Evolutionary conservation across 2,888 invertebrate genomes (phyloP).

Genomic region (Ectemnius cavifrons): DNA sequence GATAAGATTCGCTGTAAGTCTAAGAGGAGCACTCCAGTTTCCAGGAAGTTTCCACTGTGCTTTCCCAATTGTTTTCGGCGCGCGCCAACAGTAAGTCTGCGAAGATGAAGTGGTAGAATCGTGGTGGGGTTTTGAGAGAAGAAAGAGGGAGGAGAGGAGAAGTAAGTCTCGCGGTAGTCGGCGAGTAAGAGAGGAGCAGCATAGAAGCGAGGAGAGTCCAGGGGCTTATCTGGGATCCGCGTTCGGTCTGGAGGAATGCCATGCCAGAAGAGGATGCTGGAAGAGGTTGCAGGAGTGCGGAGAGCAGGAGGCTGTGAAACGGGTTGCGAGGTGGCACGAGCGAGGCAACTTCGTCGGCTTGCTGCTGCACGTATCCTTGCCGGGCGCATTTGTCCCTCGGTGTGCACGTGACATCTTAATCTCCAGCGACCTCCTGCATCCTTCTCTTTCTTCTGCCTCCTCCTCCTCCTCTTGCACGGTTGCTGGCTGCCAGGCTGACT

Average conservation of each 20-base stretch:
- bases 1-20: no score
- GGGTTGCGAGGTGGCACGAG: constrained; percentile 53
- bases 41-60: no score
- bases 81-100: no score
- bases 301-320: constrained; percentile 16
- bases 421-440: constrained; percentile 38
- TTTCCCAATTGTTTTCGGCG: no score
- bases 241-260: constrained; percentile 38
- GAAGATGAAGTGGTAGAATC: no score
- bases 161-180: no score
- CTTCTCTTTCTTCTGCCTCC: constrained; percentile 6
- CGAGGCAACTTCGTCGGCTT: constrained; percentile 43
- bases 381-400: constrained; percentile 60
- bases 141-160: no score
- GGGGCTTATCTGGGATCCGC: constrained; percentile 44
- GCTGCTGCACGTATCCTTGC: constrained; percentile 45
- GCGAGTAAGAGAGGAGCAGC: constrained; percentile 8
- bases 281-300: constrained; percentile 13
- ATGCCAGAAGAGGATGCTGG: constrained; percentile 23
- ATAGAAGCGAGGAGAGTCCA: constrained; percentile 43
- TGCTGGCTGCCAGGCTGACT: constrained; percentile 3
- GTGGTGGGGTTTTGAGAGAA: no score
- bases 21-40: no score
- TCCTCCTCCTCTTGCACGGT: background rate
- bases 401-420: constrained; percentile 72